These are phyloP conservation scores for Drosophila parabipectinata DNA, from an alignment of 1,140 invertebrate genomes.

Conservation along the genomic window DNA sequence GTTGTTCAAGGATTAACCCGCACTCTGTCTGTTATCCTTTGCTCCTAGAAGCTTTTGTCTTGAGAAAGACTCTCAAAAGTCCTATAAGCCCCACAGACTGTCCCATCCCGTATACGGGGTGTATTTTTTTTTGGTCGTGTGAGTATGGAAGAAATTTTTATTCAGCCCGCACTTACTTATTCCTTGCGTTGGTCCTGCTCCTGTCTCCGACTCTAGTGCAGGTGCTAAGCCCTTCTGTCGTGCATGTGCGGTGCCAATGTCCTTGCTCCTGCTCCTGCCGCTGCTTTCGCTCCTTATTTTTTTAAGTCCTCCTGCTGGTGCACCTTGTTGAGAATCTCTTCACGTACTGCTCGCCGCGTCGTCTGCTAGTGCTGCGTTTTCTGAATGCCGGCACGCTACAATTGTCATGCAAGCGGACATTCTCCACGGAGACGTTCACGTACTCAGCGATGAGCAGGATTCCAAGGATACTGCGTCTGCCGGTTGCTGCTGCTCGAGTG, in stretches of 20 bases:
- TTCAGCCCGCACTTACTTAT: conserved; percentile 67
- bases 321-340: conserved; percentile 69
- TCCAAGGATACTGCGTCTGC: conserved; percentile 5
- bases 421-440: conserved; percentile 67
- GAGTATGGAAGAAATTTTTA: conserved; percentile 25
- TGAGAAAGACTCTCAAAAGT: conserved; percentile 38
- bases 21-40: conserved; percentile 2
- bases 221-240: conserved; percentile 62
- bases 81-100: conserved; percentile 27
- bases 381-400: conserved; percentile 79
- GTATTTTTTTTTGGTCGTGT: conserved; percentile 12
- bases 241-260: conserved; percentile 32
- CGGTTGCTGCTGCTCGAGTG: conserved; percentile 41
- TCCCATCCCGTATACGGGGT: background rate
- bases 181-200: conserved; percentile 58
- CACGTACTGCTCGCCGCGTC: conserved; percentile 72
- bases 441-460: conserved; percentile 47
- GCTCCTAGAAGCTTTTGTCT: conserved; percentile 10
- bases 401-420: conserved; percentile 80
- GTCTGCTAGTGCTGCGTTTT: conserved; percentile 67
- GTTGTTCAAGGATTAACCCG: conserved; percentile 10
- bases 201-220: conserved; percentile 61
- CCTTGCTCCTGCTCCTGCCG: conserved; percentile 35
- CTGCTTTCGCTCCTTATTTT: conserved; percentile 28
- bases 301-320: conserved; percentile 29